These are phyloP conservation scores for Mesitornis unicolor DNA, from an alignment of 2,113 vertebrate genomes.

Conservation along the genomic window DNA sequence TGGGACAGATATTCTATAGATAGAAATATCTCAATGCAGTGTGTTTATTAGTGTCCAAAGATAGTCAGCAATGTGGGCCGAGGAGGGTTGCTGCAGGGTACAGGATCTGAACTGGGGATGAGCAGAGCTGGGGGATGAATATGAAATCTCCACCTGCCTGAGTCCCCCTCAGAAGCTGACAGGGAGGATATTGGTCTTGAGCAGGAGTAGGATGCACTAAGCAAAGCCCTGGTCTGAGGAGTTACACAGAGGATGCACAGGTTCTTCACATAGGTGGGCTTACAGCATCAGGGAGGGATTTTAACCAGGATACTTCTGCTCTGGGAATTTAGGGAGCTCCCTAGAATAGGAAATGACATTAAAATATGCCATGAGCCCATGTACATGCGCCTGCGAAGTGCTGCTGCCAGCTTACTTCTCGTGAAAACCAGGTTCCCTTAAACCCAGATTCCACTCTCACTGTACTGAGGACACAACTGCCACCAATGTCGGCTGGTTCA, in stretches of 20 bases:
- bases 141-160: no score
- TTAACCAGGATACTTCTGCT: neutral
- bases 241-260: neutral
- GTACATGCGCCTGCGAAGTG: accelerated
- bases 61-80: accelerated
- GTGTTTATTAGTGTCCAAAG: neutral
- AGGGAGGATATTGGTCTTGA: neutral
- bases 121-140: neutral
- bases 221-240: neutral
- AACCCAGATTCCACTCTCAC: accelerated
- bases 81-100: neutral
- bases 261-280: neutral
- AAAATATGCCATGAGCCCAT: neutral
- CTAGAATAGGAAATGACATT: neutral
- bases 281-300: neutral
- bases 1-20: accelerated
- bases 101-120: neutral
- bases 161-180: neutral
- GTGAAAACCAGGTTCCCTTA: neutral
- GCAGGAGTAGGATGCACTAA: no score
- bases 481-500: neutral
- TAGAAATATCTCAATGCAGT: accelerated
- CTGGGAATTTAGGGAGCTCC: neutral
- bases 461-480: no score
- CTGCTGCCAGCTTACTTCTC: neutral